A percentile compares a stretch with the other conserved stretches of the same genome.
phyloP scores from a whole-genome alignment of 2,888 invertebrate genomes.

The Aspidiotus destructor region DNA sequence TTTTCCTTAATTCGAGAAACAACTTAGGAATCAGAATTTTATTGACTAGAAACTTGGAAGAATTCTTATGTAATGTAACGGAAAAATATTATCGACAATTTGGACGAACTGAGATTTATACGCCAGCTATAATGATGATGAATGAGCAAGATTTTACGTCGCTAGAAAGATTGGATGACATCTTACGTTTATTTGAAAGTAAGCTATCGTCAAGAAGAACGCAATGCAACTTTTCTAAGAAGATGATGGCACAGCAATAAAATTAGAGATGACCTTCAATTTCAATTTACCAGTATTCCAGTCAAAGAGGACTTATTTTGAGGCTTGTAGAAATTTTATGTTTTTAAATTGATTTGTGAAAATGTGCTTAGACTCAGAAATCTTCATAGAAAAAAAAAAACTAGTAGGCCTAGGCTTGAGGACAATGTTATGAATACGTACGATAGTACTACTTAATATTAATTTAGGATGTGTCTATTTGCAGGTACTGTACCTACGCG shows the following conservation, averaged over 20 bases:
- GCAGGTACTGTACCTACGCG: no score
- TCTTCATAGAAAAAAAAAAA: no score
- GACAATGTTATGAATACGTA: no score
- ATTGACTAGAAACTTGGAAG: conserved; percentile 7
- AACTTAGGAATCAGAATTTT: conserved; percentile 9
- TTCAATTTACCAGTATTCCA: background rate
- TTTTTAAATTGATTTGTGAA: no score
- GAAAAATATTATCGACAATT: conserved; percentile 8
- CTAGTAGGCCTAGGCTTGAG: no score
- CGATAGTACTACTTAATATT: no score
- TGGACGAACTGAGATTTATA: conserved; percentile 12
- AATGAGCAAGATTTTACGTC: background rate
- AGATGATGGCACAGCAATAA: background rate
- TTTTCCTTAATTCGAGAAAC: no score
- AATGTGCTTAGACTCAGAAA: no score
- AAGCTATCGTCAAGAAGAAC: background rate
- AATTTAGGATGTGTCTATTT: no score
- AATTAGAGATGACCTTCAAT: background rate
- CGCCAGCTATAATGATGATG: conserved; percentile 5
- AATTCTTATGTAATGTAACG: conserved; percentile 1
- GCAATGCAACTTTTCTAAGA: no score
- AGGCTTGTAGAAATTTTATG: no score
- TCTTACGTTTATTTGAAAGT: conserved; percentile 16
- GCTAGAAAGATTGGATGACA: background rate
- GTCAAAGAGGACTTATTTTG: no score